A percentile compares a stretch with the other conserved stretches of the same genome.
These are phyloP conservation scores for Nipponia nippon DNA, from an alignment of 2,113 vertebrate genomes.

Conservation along the genomic window DNA sequence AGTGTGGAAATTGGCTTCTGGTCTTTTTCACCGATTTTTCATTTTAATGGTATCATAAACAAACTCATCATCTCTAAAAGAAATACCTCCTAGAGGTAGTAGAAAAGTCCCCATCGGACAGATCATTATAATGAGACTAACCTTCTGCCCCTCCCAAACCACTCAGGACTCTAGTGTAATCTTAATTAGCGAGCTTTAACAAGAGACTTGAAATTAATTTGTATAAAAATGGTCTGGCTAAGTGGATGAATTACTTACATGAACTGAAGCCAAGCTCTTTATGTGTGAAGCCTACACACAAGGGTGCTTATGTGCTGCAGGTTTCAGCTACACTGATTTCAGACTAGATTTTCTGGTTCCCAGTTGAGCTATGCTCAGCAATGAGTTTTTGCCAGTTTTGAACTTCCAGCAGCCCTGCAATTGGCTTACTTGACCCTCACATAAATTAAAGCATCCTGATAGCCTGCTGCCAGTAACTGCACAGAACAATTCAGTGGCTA, in stretches of 20 bases:
- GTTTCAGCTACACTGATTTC: neutral
- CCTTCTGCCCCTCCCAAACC: neutral
- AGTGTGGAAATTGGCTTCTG: neutral
- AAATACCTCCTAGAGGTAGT: neutral
- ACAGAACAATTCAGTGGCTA: neutral
- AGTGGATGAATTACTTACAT: neutral
- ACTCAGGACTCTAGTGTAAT: neutral
- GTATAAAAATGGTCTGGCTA: neutral
- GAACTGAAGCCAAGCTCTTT: neutral
- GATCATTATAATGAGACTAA: neutral
- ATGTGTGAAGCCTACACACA: neutral
- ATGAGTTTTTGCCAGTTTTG: neutral
- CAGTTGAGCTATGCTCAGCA: neutral
- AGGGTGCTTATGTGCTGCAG: neutral
- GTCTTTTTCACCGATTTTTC: neutral
- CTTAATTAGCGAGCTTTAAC: neutral
- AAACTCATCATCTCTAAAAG: neutral
- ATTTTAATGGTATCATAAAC: neutral
- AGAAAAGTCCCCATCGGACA: neutral
- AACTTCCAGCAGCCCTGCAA: neutral
- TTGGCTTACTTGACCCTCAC: neutral
- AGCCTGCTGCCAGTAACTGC: neutral
- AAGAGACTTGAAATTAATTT: neutral
- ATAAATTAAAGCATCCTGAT: neutral
- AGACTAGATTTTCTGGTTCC: neutral